Evolutionary conservation across 2,113 vertebrate genomes (phyloP).

Genomic region (Dicerorhinus sumatrensis): DNA sequence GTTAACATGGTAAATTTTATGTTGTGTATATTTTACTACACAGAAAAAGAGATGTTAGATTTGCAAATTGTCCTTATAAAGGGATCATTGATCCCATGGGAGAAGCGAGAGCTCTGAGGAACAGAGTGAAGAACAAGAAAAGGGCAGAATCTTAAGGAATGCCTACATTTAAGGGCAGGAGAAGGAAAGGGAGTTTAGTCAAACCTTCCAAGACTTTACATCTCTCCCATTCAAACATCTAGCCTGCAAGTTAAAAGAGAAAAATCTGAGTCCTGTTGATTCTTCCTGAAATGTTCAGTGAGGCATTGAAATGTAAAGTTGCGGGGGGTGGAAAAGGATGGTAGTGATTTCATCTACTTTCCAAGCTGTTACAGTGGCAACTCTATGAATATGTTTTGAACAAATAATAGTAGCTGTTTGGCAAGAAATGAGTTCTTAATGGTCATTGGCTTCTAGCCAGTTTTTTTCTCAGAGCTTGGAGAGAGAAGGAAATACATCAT

Average conservation of each 20-base stretch:
- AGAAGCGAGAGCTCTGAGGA: not conserved
- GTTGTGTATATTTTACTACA: not conserved
- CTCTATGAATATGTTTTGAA: constrained; percentile 44
- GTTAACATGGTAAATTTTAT: not conserved
- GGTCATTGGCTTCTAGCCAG: constrained; percentile 40
- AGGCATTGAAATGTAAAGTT: constrained; percentile 29
- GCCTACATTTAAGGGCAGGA: not conserved
- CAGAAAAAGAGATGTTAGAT: not conserved
- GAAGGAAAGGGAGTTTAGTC: not conserved
- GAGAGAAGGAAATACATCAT: constrained; percentile 43
- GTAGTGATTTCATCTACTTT: constrained; percentile 44
- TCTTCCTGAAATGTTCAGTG: not conserved
- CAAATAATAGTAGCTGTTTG: constrained; percentile 52
- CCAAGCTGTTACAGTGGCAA: constrained; percentile 15
- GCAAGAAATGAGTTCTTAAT: constrained; percentile 62
- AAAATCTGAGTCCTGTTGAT: not conserved
- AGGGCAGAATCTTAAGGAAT: not conserved
- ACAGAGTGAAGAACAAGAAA: not conserved
- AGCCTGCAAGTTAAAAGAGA: not conserved
- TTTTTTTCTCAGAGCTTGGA: constrained; percentile 41
- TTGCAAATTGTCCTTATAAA: not conserved
- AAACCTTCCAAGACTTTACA: not conserved
- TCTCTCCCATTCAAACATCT: not conserved
- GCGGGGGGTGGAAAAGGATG: not conserved
- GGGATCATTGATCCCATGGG: not conserved